These are phyloP conservation scores for Myioborus melanocephalus DNA, from an alignment of 2,797 vertebrate species.

Conservation along the genomic window DNA sequence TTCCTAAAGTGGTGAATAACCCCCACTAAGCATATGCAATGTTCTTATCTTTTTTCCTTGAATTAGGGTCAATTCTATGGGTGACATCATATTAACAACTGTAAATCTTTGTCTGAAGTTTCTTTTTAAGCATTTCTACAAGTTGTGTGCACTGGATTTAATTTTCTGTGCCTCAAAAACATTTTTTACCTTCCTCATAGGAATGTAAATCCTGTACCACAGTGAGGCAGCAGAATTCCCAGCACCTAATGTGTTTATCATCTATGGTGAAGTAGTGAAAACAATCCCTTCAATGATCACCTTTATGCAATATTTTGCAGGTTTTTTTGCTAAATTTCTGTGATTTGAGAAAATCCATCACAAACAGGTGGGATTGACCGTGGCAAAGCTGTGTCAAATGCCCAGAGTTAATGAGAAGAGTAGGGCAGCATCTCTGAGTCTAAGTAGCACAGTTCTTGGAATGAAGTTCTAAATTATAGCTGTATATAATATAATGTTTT, in stretches of 20 bases:
- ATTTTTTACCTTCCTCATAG: background rate
- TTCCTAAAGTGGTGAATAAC: background rate
- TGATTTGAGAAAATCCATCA: background rate
- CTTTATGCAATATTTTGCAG: background rate
- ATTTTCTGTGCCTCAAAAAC: background rate
- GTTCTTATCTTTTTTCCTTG: background rate
- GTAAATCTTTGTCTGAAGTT: background rate
- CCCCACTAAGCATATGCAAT: background rate
- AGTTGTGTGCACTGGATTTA: background rate
- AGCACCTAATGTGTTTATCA: background rate
- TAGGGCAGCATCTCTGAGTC: background rate
- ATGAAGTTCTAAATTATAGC: background rate
- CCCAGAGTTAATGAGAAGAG: background rate
- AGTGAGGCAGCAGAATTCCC: constrained; percentile 20
- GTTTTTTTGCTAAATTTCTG: background rate
- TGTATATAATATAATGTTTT: background rate
- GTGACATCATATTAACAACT: background rate
- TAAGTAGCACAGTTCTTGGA: background rate
- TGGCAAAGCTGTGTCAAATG: background rate
- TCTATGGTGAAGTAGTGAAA: background rate
- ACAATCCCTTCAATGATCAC: background rate
- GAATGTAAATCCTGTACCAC: background rate
- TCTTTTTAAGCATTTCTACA: background rate
- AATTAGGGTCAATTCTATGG: background rate
- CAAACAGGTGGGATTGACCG: background rate